Base-by-base conservation (phyloP, 92 coral and sea anemone species). In the Heteractis magnifica region DNA sequence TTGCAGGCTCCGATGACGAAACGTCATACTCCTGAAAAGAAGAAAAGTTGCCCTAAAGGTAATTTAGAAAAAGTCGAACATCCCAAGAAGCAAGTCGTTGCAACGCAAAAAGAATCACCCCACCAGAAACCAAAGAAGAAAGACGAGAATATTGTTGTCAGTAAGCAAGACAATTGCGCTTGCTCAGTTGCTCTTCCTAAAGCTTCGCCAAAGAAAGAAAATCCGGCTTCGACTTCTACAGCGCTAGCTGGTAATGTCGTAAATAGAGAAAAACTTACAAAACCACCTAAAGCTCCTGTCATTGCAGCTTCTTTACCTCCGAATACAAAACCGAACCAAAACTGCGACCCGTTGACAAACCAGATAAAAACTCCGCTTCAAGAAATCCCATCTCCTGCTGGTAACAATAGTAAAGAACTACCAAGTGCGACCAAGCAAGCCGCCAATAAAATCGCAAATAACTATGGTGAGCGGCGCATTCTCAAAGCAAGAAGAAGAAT, bases 401-500 rank as follows among this genome's bases (percentile, higher is more conserved):
- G 26, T 12, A 23, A 62, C 18, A n/a, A 4, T 5, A 23, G 20
- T 4, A 1, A 5, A 62, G 20, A 62, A 2, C 34, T 18, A 62
- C 21, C 18, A 20, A n/a, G 23, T 62, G 1, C 23, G 34, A 34
- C 44, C 70, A 18, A 23, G 26, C 23, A 12, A 18, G 70, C 20
- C 18, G 70, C 70, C 70, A 20, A 18, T 62, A n/a, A 34, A 34
- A 34, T 34, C 44, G 44, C 44, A 34, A 34, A 34, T 34, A 34
- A 34, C 1, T 0, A 34, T 34, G 44, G 44, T 23, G 72, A 9
- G n/a, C 60, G 83, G 9, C 75, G 76, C 18, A 65, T 50, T 15
- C 83, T 65, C 14, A 80, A 80, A 41, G 59, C 83, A 21, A 60
- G 76, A 51, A 60, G 83, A n/a, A 72, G 76, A 14, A 64, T 80